Evolutionary conservation across 2,113 vertebrate species (phyloP), one percentile per base, ranked within the genome.

Genomic region (Callopanchax toddi): DNA sequence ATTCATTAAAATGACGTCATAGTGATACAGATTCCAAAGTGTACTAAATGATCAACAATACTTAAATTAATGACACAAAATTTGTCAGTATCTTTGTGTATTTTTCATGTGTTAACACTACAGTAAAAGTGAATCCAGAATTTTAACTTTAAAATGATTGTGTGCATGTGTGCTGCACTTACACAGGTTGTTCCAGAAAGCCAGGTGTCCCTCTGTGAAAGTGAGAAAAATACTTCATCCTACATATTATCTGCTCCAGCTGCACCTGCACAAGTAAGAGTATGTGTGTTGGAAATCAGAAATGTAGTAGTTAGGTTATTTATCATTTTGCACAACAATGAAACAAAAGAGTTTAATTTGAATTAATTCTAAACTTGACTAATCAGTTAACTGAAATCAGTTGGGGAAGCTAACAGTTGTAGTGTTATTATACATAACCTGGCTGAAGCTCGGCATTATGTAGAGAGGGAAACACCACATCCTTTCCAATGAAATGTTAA

Each of bases 161-260:
- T 55, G 6, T 60, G 10, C 53, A 3, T 43, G 34, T 44, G 1
- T 42, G 2, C 11, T 5, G 4, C 9, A 48, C 18, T 44, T 9
- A n/a, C 76, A 60, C 51, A 97, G 95, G 46, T 94, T 40, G 87
- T 98, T 74, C 94, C 95, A 85, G 96, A 98, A 88, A 97, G 93
- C 81, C 95, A 97, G 48, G 18, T 81, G 15, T 70, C 92, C 25
- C 84, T 72, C 56, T 45, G 87, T 72, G 80, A 74, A 54, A 82
- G 71, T 68, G 70, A 84, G 67, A 89, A 81, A 70, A 93, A 79
- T 51, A 11, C 70, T 44, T 51, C 12, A 8, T 22, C 40, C 9
- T 50, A 50, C 32, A 60, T 77, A 56, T 75, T 87, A 20, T 71
- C 71, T 79, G 9, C 48, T 57, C 72, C 25, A 9, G 12, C 63